Conservation (phyloP, 2,888 invertebrate genomes). For the Nephrotoma guestfalica region DNA sequence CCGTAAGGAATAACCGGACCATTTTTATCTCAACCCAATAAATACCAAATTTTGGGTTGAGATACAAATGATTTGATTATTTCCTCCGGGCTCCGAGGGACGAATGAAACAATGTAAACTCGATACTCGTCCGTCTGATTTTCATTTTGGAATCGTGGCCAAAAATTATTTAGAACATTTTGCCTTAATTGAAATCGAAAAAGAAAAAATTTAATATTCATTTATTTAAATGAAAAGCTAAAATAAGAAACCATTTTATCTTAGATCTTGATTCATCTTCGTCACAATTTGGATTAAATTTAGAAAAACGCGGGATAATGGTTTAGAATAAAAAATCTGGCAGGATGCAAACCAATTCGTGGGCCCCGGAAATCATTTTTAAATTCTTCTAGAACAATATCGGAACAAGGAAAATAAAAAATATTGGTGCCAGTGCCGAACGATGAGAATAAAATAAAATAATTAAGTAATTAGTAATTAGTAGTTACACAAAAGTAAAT, state of each 20-base stretch:
- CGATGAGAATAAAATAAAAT: no score
- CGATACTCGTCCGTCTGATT: no score
- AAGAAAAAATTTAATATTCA: no score
- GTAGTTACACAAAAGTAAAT: no score
- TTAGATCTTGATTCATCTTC: slow-evolving; percentile 15
- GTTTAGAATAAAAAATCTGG: slow-evolving; percentile 50
- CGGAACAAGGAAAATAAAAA: neutral
- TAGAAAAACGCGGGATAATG: slow-evolving; percentile 55
- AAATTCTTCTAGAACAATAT: neutral
- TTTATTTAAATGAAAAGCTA: no score
- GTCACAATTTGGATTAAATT: slow-evolving; percentile 41
- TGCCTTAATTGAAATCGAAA: slow-evolving; percentile 44
- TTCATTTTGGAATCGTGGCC: slow-evolving; percentile 53
- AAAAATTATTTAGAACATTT: slow-evolving; percentile 65
- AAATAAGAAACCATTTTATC: neutral
- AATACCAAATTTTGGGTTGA: no score
- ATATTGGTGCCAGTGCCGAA: neutral
- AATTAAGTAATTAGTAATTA: no score
- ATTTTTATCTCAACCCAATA: slow-evolving; percentile 49
- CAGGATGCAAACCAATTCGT: slow-evolving; percentile 62
- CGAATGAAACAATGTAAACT: no score
- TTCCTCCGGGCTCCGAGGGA: no score
- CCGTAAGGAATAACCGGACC: slow-evolving; percentile 51
- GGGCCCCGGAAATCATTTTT: slow-evolving; percentile 22
- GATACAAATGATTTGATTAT: no score